Evolutionary conservation across 2,888 invertebrate species (phyloP).

Genomic region (Andrena bicolor): DNA sequence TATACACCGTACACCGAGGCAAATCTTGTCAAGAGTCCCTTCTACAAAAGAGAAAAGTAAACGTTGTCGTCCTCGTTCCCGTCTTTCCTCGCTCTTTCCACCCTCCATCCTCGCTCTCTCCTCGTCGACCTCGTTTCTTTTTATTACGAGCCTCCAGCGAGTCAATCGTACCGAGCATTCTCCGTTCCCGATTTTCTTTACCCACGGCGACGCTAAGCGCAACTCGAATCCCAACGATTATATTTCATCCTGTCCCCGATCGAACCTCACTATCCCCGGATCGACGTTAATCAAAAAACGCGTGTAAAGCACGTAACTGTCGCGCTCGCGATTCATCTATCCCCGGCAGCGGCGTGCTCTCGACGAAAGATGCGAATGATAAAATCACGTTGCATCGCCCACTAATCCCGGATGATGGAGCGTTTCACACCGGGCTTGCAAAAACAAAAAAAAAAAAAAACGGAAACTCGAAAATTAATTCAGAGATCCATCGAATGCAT

Average conservation of each 20-base stretch:
- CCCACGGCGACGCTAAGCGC: background rate
- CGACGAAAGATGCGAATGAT: slow-evolving; percentile 39
- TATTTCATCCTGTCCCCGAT: background rate
- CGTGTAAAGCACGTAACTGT: background rate
- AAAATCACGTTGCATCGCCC: slow-evolving; percentile 34
- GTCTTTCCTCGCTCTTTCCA: background rate
- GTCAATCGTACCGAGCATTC: slow-evolving; percentile 28
- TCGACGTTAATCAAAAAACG: background rate
- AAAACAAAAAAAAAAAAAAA: slow-evolving; percentile 8
- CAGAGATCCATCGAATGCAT: slow-evolving; percentile 43
- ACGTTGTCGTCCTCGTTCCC: slow-evolving; percentile 37
- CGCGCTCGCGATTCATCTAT: background rate
- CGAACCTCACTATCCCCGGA: background rate
- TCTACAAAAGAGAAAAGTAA: slow-evolving; percentile 52
- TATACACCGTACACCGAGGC: slow-evolving; percentile 39
- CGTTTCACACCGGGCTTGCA: slow-evolving; percentile 18
- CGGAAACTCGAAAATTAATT: slow-evolving; percentile 54
- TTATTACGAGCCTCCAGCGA: slow-evolving; percentile 35
- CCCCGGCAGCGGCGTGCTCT: background rate
- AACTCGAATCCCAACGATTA: background rate
- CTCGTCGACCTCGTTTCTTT: slow-evolving; percentile 39
- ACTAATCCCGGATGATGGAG: slow-evolving; percentile 45
- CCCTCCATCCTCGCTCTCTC: background rate
- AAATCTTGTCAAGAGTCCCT: slow-evolving; percentile 61
- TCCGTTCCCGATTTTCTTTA: background rate